Percentiles rank a stretch among this genome's conserved stretches.
These are phyloP conservation scores for Cryptotermes secundus DNA, from an alignment of 1,140 invertebrate genomes.

Conservation along the genomic window DNA sequence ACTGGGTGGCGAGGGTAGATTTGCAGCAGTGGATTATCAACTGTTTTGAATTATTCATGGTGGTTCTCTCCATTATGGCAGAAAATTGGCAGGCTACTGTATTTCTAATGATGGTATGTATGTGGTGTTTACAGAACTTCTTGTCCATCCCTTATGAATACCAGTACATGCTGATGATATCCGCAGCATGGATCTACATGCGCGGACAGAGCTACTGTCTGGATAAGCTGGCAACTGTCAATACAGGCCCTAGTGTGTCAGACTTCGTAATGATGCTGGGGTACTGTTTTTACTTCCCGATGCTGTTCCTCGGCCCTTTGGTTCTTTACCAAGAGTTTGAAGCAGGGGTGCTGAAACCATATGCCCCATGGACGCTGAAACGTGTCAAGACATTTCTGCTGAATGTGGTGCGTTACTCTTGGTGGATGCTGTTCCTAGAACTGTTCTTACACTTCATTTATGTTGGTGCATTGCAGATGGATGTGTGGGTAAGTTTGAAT, in stretches of 20 bases:
- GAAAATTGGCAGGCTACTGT: too few relatives aligned
- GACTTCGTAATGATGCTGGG: not conserved
- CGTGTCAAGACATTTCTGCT: not conserved
- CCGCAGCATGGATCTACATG: not conserved
- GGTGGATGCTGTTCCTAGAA: not conserved
- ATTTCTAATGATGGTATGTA: too few relatives aligned
- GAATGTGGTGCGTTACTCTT: not conserved
- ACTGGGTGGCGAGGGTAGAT: too few relatives aligned
- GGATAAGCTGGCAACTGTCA: not conserved
- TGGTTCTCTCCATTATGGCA: too few relatives aligned
- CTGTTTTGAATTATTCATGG: too few relatives aligned
- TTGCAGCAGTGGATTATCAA: too few relatives aligned
- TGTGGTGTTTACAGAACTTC: not conserved
- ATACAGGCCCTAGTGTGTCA: not conserved
- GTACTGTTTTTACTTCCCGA: constrained; percentile 18
- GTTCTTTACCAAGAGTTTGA: constrained; percentile 14
- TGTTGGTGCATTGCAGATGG: not conserved
- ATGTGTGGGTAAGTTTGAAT: not conserved
- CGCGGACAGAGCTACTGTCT: not conserved
- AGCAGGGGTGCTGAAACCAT: constrained; percentile 1
- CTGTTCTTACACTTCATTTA: not conserved
- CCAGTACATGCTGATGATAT: constrained; percentile 6
- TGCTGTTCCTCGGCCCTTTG: not conserved
- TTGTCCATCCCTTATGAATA: not conserved
- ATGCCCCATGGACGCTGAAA: not conserved